These are phyloP conservation scores for Cylindroiulus punctatus DNA, from an alignment of 2,888 invertebrate species.

Conservation along the genomic window DNA sequence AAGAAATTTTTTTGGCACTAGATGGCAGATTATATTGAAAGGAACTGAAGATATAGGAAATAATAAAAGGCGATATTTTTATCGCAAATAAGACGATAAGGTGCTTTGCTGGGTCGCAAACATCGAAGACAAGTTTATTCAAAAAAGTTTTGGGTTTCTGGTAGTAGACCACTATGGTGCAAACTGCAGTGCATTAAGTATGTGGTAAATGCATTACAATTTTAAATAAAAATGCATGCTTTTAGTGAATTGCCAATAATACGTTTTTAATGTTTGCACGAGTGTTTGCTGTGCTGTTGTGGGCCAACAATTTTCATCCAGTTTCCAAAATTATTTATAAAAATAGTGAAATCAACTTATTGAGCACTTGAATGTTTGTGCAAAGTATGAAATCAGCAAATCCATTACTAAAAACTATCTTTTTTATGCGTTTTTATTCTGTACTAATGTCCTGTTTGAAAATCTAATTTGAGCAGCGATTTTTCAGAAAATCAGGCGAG, in stretches of 20 bases:
- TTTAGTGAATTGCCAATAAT: not conserved
- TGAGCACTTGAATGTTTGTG: not conserved
- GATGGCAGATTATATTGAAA: slow-evolving; percentile 31
- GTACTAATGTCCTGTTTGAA: not conserved
- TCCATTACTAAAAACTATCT: not conserved
- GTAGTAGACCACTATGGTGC: not conserved
- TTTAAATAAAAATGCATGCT: not conserved
- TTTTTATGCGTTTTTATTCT: not conserved
- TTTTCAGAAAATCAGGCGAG: not conserved
- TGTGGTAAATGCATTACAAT: not conserved
- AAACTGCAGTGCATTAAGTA: not conserved
- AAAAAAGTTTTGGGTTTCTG: not conserved
- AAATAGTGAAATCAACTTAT: not conserved
- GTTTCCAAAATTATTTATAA: not conserved
- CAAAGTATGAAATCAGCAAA: too few species aligned
- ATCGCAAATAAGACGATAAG: slow-evolving; percentile 14
- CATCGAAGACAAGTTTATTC: not conserved
- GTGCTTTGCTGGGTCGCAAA: not conserved
- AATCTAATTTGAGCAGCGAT: not conserved
- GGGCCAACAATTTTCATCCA: not conserved
- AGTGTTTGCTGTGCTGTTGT: not conserved
- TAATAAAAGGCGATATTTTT: slow-evolving; percentile 32
- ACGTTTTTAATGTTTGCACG: not conserved
- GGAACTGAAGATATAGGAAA: slow-evolving; percentile 30
- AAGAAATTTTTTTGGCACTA: slow-evolving; percentile 25